Conservation (phyloP, 2,888 invertebrate species). For the Ectropis crepuscularia region DNA sequence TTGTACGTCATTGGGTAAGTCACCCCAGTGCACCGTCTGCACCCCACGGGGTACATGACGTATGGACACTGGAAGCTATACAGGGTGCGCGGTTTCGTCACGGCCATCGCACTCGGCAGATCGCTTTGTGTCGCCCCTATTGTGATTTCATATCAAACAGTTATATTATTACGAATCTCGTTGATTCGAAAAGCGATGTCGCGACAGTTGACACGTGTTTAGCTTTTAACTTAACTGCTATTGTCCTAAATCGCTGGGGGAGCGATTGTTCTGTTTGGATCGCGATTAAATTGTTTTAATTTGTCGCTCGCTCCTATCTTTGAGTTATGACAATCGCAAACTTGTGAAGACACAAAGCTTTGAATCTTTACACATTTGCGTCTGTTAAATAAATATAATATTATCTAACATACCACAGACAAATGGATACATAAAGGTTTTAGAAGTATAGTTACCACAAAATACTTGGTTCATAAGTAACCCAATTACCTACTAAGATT, state of each 20-base stretch:
- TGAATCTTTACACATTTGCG: no score
- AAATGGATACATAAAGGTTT: no score
- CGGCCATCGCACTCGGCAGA: constrained; percentile 62
- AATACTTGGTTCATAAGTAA: no score
- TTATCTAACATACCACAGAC: no score
- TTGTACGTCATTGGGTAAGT: constrained; percentile 69
- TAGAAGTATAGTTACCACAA: no score
- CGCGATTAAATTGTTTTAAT: constrained; percentile 38
- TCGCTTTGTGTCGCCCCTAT: constrained; percentile 55
- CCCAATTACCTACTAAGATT: no score
- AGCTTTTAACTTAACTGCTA: constrained; percentile 75
- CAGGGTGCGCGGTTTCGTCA: constrained; percentile 71
- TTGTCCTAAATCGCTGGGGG: constrained; percentile 73
- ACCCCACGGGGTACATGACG: constrained; percentile 47
- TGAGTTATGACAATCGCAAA: neutral
- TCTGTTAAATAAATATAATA: no score
- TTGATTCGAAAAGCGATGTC: constrained; percentile 73
- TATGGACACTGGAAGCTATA: constrained; percentile 50
- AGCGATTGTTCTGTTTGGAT: constrained; percentile 45
- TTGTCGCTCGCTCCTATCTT: constrained; percentile 26
- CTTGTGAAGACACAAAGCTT: neutral
- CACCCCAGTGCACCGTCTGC: constrained; percentile 27
- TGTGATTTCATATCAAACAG: constrained; percentile 69
- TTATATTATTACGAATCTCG: constrained; percentile 74
- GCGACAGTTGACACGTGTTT: constrained; percentile 80